Conservation (phyloP, 2,797 vertebrate species). For the Florisuga fusca region DNA sequence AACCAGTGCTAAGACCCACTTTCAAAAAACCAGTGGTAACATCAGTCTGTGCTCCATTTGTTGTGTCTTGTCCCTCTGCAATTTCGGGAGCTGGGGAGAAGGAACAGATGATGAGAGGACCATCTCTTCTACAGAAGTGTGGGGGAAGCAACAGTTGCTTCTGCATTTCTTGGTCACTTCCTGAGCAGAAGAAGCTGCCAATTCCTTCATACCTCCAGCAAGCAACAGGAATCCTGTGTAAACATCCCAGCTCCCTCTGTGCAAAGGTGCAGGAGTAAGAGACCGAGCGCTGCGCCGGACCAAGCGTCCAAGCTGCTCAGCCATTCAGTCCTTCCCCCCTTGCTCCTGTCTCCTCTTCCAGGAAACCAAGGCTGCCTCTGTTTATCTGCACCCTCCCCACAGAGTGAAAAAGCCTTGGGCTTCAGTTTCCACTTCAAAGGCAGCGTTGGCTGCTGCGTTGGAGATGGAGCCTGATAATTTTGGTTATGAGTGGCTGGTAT, state of each 20-base stretch:
- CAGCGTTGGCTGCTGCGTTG: constrained; percentile 17
- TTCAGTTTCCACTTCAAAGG: constrained; percentile 69
- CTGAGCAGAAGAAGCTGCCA: neutral
- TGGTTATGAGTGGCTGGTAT: constrained; percentile 54
- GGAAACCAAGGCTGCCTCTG: constrained; percentile 26
- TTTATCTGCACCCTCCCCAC: constrained; percentile 15
- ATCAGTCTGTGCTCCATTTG: neutral
- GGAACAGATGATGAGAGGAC: neutral
- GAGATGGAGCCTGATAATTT: constrained; percentile 68
- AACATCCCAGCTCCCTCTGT: neutral
- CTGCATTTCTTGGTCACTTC: neutral
- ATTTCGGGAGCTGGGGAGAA: neutral
- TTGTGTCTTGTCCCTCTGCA: neutral
- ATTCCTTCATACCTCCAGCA: fast-evolving
- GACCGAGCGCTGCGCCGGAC: neutral
- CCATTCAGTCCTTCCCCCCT: neutral
- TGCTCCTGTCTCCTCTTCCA: constrained; percentile 16
- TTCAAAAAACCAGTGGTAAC: neutral
- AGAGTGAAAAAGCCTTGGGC: constrained; percentile 11
- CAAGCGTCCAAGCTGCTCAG: neutral
- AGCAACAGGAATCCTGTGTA: neutral
- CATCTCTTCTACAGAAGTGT: neutral
- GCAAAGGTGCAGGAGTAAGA: neutral
- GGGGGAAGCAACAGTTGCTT: neutral
- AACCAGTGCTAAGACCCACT: neutral